Evolutionary conservation across 1,140 invertebrate species (phyloP).

Genomic region (Nasonia vitripennis): DNA sequence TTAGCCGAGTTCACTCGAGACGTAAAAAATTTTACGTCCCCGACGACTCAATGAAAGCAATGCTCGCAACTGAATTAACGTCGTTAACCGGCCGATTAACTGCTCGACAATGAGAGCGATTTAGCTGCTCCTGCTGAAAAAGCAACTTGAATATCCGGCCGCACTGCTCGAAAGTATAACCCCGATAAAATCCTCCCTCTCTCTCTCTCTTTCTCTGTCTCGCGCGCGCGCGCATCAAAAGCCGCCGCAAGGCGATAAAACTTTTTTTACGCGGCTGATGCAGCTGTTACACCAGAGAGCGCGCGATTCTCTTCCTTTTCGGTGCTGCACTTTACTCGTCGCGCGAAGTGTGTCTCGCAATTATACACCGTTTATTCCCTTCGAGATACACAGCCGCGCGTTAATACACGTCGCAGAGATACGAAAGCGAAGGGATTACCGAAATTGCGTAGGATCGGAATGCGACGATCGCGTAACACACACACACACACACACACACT

Average conservation of each 20-base stretch:
- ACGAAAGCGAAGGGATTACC: neutral
- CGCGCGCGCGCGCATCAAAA: neutral
- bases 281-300: neutral
- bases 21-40: neutral
- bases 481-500: neutral
- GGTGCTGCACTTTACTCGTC: neutral
- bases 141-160: neutral
- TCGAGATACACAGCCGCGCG: neutral
- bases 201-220: neutral
- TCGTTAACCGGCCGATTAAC: neutral
- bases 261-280: neutral
- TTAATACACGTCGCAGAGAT: neutral
- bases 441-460: constrained; percentile 51
- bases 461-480: constrained; percentile 38
- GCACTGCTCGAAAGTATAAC: neutral
- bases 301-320: constrained; percentile 1
- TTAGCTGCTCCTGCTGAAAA: neutral
- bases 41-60: neutral
- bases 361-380: neutral
- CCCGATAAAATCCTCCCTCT: neutral
- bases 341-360: neutral
- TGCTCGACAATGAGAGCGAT: neutral
- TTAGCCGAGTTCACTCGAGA: neutral
- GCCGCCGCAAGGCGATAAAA: constrained; percentile 6
- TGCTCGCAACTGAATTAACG: neutral